Base-by-base conservation (phyloP, 1,140 invertebrate genomes). In the Lordiphosa mommai region DNA sequence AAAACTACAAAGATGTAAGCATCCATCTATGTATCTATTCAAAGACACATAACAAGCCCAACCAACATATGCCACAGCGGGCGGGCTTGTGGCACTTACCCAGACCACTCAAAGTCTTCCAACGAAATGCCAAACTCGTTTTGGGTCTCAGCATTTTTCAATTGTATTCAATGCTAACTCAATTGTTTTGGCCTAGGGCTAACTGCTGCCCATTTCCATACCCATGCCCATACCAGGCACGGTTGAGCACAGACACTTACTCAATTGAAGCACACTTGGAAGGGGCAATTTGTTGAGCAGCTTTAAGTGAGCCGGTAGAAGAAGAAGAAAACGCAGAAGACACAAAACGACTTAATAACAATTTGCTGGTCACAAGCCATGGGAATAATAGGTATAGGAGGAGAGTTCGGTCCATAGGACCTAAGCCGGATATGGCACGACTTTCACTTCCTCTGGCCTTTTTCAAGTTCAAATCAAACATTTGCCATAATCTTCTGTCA, bases 401-500 rank as follows among this genome's bases (percentile, higher is more conserved):
- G 47, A 57, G 34, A 34, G 43, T 13, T 27, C 58, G 27, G 33
- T 13, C 8, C 13, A 27, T 27, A 51, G 36, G 49, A 32, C 32
- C 51, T 48, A 53, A 71, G 72, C 76, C 76, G 76, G 76, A 80
- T 82, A 73, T 63, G 55, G 71, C 58, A 56, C 46, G 52, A 72
- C 38, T 64, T 63, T 70, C 17, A 63, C 46, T 60, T 51, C 40
- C 16, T 52, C 20, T 37, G 14, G 14, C 33, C 34, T 70, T 84
- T 84, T 82, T 84, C 77, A 84, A 84, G 77, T 84, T 84, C 77
- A 84, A 85, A 67, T 61, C 77, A 84, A 84, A 82, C 77, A 82
- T 84, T 84, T 61, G 77, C 67, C 55, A 64, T 84, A 84, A 84
- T 84, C 77, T 61, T 61, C 67, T 74, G 63, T 76, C 73, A 79